Evolutionary conservation across 1,140 invertebrate genomes (phyloP), one percentile per base, ranked within the genome.

Genomic region (Drosophila santomea): DNA sequence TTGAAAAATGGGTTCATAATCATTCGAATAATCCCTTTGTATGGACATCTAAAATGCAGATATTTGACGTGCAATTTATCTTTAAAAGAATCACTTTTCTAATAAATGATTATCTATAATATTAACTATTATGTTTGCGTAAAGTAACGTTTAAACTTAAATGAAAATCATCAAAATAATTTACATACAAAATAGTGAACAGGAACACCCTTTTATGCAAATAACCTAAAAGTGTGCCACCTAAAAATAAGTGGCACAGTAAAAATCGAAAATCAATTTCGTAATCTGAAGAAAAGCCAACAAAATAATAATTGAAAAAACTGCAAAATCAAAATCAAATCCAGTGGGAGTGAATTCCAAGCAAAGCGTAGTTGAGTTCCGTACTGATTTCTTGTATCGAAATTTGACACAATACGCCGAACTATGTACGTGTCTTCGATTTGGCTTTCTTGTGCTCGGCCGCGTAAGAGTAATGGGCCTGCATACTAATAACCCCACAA

Each of bases 381-480:
- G 84, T 89, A 89, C 84, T 89, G 85, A 89, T 89, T 89, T 89
- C 84, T 80, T 89, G 84, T 75, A 89, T 89, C 84, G 85, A 89
- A 89, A 89, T 84, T 89, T 84, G 84, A 83, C 80, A 89, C 84
- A 89, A 89, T 80, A 89, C 84, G 84, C 47, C 63, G 50, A 89
- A 89, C 76, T 68, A 89, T 89, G 84, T 89, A 89, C 85, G 77
- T 90, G 84, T 62, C 80, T 75, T 71, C 63, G 75, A 74, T 76
- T 62, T 80, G 81, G 83, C 84, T 88, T 89, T 89, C 83, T 83
- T 88, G 76, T 59, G 54, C 36, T 47, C 38, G 43, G 69, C 74
- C 84, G 84, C 84, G 77, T 89, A 89, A 89, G 84, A 84, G 74
- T 75, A 75, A 60, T 66, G 68, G 69, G 48, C 51, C 32, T 60